These are phyloP conservation scores for Agrotis segetum DNA, from an alignment of 2,888 invertebrate species.

Conservation along the genomic window DNA sequence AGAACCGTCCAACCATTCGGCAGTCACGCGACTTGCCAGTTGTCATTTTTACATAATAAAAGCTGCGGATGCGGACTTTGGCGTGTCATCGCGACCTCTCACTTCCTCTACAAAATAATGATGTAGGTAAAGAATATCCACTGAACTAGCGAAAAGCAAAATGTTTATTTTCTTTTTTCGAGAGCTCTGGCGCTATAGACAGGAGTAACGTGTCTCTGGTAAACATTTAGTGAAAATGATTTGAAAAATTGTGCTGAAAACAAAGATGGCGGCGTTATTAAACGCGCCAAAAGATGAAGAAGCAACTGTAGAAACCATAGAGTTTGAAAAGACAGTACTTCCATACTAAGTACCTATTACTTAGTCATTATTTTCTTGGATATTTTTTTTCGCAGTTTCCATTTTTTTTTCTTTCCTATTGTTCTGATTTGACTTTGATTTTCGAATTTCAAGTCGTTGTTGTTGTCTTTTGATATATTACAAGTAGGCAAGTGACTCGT, in stretches of 20 bases:
- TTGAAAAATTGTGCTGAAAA: no score
- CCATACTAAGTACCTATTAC: no score
- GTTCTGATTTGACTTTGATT: not conserved
- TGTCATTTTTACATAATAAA: slow-evolving; percentile 57
- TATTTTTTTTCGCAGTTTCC: not conserved
- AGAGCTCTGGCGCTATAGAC: no score
- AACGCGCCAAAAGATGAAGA: no score
- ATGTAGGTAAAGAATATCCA: slow-evolving; percentile 35
- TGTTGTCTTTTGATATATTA: no score
- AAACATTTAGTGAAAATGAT: no score
- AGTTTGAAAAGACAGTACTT: no score
- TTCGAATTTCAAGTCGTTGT: not conserved
- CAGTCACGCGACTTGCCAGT: slow-evolving; percentile 25
- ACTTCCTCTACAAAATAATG: slow-evolving; percentile 63
- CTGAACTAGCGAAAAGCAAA: not conserved
- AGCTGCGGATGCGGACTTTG: slow-evolving; percentile 52
- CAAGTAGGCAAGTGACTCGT: no score
- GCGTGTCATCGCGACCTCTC: slow-evolving; percentile 67
- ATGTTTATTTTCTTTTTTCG: not conserved
- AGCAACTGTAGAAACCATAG: no score
- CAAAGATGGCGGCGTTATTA: no score
- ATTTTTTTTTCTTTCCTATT: not conserved
- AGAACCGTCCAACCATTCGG: slow-evolving; percentile 10
- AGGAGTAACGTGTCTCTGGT: no score
- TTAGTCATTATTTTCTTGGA: no score